phyloP scores from a whole-genome alignment of 1,140 invertebrate genomes.

The Caerostris extrusa region DNA sequence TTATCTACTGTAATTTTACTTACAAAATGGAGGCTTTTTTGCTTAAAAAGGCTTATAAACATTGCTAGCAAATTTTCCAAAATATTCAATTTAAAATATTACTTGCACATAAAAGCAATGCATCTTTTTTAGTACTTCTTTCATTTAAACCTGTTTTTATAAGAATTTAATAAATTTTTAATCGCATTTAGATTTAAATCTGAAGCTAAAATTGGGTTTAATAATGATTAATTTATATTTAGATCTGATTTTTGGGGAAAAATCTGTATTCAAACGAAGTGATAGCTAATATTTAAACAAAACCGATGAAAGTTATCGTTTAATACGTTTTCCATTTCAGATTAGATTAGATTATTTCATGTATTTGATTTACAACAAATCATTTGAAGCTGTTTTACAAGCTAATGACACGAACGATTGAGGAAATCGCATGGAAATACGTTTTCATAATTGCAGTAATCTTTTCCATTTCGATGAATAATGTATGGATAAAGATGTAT shows the following conservation, averaged over 20 bases:
- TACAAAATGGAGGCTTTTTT: too few relatives aligned
- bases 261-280: background rate
- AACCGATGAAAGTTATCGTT: background rate
- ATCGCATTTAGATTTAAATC: too few relatives aligned
- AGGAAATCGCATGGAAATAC: background rate
- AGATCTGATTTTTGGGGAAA: background rate
- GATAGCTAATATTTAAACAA: background rate
- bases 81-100: too few relatives aligned
- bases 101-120: too few relatives aligned
- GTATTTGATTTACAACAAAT: background rate
- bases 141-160: too few relatives aligned
- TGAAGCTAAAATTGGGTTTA: too few relatives aligned
- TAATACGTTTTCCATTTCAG: background rate
- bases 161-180: too few relatives aligned
- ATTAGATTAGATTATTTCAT: background rate
- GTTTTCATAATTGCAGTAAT: background rate
- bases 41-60: too few relatives aligned
- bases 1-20: too few relatives aligned
- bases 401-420: background rate
- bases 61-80: too few relatives aligned
- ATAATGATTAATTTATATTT: too few relatives aligned
- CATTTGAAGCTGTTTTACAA: slow-evolving; percentile 5
- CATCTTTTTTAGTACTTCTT: too few relatives aligned
- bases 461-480: background rate
- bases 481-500: background rate